Evolutionary conservation across 2,888 invertebrate genomes (phyloP), one percentile per base, ranked within the genome.

Genomic region (Pediacus dermestoides): DNA sequence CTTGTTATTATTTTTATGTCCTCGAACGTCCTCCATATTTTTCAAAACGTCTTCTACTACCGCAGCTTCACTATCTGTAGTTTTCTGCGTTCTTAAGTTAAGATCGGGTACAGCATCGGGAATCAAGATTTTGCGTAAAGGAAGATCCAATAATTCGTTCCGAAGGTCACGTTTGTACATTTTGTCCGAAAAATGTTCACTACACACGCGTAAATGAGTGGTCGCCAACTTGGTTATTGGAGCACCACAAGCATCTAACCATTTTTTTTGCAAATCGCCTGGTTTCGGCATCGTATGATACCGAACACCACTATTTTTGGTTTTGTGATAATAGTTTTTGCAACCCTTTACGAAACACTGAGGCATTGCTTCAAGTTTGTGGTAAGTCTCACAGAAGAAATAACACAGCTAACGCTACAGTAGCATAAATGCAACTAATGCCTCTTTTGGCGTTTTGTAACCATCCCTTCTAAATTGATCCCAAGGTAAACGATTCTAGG

Each of bases 161-260:
- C 75, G 73, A 50, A 74, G 64, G 60, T 76, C 75, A 52, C 74
- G 67, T 57, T 72, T 71, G 62, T 76, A 76, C 42, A 73, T 72
- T 34, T 68, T 66, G 34, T 66, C 61, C 9, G 73, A 71, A 50
- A 76, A 76, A 57, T 76, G 75, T 30, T 70, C 61, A 45, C 75
- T 75, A 51, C 75, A 76, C 37, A 75, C 70, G 40, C 74, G 67
- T 42, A 73, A 51, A 33, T 54, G 45, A 12, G 44, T 33, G 4
- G 48, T 44, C 7, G 48, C 40, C 31, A 44, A 46, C 36, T 50
- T 46, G 4, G 46, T 48, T 4, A 32, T 37, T 34, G 38, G 42
- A 37, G 44, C 57, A 12, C 74, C 70, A 57, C 74, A 74, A 30
- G 70, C 66, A 46, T 66, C 61, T 26, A 71, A 67, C 74, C 75